phyloP scores from a whole-genome alignment of 1,140 invertebrate genomes.

The Ceratina australensis region DNA sequence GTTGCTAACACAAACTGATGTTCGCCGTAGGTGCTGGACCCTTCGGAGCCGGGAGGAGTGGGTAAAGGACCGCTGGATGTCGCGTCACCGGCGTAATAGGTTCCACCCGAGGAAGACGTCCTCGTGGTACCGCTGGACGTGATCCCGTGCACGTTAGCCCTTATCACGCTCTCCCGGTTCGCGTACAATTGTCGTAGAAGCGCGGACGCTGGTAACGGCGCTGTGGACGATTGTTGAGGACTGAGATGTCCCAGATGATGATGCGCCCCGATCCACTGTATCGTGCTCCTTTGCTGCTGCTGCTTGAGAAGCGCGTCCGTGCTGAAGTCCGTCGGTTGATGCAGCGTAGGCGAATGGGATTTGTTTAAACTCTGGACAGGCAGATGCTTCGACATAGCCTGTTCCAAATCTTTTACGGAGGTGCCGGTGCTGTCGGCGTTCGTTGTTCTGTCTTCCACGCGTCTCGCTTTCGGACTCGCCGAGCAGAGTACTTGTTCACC shows the following conservation, averaged over 20 bases:
- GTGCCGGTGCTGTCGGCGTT: conserved; percentile 77
- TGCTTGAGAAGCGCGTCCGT: conserved; percentile 91
- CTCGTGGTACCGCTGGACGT: conserved; percentile 80
- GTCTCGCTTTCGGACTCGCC: conserved; percentile 77
- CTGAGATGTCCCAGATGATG: conserved; percentile 83
- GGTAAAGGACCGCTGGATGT: conserved; percentile 85
- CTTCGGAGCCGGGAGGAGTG: conserved; percentile 91
- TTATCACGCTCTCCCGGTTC: conserved; percentile 95
- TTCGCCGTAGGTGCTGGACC: conserved; percentile 85
- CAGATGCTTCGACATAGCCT: conserved; percentile 97
- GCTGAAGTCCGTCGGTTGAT: conserved; percentile 91
- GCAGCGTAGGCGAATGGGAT: conserved; percentile 80
- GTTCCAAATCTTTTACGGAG: conserved; percentile 94
- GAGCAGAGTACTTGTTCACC: conserved; percentile 72
- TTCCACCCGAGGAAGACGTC: conserved; percentile 74
- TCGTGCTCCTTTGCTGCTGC: conserved; percentile 91
- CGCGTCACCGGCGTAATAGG: conserved; percentile 78
- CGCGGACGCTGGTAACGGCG: conserved; percentile 88
- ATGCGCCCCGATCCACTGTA: conserved; percentile 95
- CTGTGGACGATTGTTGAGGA: conserved; percentile 83
- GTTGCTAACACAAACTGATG: conserved; percentile 86
- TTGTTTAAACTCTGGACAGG: conserved; percentile 84
- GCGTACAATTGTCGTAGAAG: conserved; percentile 93
- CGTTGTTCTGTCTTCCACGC: conserved; percentile 75
- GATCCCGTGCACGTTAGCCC: conserved; percentile 91